Base-by-base conservation (phyloP, 1,140 invertebrate genomes). In the Drosophila ficusphila region DNA sequence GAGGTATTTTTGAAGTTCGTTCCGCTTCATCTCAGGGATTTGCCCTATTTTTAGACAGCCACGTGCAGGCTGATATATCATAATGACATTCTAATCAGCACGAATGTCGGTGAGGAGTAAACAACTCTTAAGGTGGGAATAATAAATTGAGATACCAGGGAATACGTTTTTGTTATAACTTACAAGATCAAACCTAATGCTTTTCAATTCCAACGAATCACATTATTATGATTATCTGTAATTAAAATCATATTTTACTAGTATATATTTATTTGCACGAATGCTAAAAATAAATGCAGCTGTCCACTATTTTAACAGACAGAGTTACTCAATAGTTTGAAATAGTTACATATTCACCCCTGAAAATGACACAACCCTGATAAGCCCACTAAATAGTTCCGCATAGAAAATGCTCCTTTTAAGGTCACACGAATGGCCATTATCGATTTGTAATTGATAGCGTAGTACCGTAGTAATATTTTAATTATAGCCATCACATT, bases 1-100 rank as follows among this genome's bases (percentile, higher is more conserved):
- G 16, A 48, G 27, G 6, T 41, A 54, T 53, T 51, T 16, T 53
- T 36, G 42, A 14, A 27, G 31, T 29, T 53, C 25, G 19, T 54
- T 44, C 41, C 51, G 38, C 56, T 51, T 53, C 11, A 51, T 23
- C 33, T 39, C 34, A 12, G 8, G 29, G 25, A 12, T 29, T 29
- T 68, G 60, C 36, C 61, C 64, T 67, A 68, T 41, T 31, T 68
- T 68, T 68, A 68, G 64, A 65, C 5, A 16, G 25, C 19, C 60
- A 49, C 62, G 27, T 65, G 60, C 25, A 64, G 14, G 8, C 2
- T 9, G 16, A 51, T 51, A 16, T 12, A 33, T 41, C 27, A 51
- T 67, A 48, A 65, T 39, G 23, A 65, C 58, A 29, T 65, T 64
- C 38, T 64, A 64, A 61, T 61, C 54, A 44, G 21, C 1, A 8